Evolutionary conservation across 1,140 invertebrate species (phyloP).

Genomic region (Drosophila willistoni): DNA sequence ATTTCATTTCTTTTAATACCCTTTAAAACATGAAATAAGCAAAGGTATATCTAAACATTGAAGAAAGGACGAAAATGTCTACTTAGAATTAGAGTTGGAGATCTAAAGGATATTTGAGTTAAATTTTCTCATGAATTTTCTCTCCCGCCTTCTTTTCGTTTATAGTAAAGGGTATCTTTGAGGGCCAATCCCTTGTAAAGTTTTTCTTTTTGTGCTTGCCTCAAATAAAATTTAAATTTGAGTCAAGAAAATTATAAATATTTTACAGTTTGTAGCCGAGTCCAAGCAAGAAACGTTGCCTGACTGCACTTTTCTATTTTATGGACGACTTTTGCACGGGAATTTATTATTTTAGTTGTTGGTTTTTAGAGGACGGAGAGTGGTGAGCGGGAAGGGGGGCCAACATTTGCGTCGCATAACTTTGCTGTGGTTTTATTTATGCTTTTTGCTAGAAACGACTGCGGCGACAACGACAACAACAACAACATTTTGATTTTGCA

Average conservation of each 20-base stretch:
- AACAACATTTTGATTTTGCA: neutral
- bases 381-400: neutral
- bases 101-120: no score
- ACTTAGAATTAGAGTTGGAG: no score
- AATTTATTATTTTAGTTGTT: constrained; percentile 16
- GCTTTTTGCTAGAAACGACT: neutral
- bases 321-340: constrained; percentile 11
- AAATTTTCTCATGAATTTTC: no score
- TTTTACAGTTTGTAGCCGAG: constrained; percentile 2
- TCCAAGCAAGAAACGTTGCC: constrained; percentile 6
- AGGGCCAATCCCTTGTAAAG: no score
- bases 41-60: no score
- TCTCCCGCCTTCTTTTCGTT: no score
- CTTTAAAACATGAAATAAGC: neutral
- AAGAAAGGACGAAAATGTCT: no score
- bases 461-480: neutral
- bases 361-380: neutral
- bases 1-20: constrained; percentile 8
- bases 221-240: constrained; percentile 16
- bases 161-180: neutral
- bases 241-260: constrained; percentile 5
- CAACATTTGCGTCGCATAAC: constrained; percentile 15
- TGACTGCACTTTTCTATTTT: constrained; percentile 18
- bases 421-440: constrained; percentile 9
- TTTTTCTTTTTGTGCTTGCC: neutral